Evolutionary conservation across 2,888 invertebrate species (phyloP).

Genomic region (Lamproptera curius): DNA sequence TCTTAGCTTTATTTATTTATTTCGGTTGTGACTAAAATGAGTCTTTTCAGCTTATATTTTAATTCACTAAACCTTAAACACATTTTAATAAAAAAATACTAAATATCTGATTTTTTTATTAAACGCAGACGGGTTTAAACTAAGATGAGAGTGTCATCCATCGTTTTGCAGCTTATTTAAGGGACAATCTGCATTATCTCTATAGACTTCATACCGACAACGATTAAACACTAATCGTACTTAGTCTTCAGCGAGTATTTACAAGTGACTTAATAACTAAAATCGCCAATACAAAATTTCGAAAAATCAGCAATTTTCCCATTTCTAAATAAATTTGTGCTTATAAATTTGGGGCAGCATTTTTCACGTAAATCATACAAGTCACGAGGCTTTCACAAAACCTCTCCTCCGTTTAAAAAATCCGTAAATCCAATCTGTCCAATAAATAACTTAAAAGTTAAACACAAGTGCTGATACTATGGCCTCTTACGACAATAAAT

Average conservation of each 20-base stretch:
- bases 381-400: conserved; percentile 47
- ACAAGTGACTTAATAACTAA: conserved; percentile 28
- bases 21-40: no score
- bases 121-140: no score
- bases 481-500: conserved; percentile 63
- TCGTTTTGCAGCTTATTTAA: no score
- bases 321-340: conserved; percentile 49
- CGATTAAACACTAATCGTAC: conserved; percentile 1
- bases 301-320: conserved; percentile 31
- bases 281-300: no score
- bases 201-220: no score
- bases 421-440: conserved; percentile 30
- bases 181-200: no score
- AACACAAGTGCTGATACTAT: conserved; percentile 52
- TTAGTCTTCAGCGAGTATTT: conserved; percentile 31
- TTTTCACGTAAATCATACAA: conserved; percentile 43
- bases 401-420: conserved; percentile 20
- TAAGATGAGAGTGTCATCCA: no score
- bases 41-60: no score
- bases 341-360: conserved; percentile 41
- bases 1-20: no score
- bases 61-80: no score
- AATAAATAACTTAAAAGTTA: conserved; percentile 41
- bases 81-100: no score
- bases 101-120: no score